Evolutionary conservation across 2,888 invertebrate genomes (phyloP).

Genomic region (Molanna angustata): DNA sequence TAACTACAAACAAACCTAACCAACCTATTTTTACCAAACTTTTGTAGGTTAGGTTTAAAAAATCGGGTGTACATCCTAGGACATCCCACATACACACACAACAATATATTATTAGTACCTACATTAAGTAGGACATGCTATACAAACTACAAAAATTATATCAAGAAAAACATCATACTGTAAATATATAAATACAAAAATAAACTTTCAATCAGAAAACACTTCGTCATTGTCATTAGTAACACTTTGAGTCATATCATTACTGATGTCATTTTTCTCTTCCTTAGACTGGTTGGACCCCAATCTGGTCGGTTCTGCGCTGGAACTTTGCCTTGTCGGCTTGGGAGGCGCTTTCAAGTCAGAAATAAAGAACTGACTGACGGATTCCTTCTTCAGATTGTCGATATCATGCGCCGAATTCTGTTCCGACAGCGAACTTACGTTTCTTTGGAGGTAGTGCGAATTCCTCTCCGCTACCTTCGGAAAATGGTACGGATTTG

Average conservation of each 20-base stretch:
- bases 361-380: conserved; percentile 22
- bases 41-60: too few species aligned
- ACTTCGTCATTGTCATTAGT: conserved; percentile 16
- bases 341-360: conserved; percentile 21
- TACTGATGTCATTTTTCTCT: background rate
- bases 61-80: too few species aligned
- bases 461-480: conserved; percentile 12
- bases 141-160: too few species aligned
- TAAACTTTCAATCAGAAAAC: conserved; percentile 10
- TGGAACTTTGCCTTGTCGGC: conserved; percentile 15
- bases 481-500: conserved; percentile 1
- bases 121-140: too few species aligned
- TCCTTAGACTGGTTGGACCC: background rate
- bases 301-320: background rate
- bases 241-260: background rate
- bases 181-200: background rate
- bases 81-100: too few species aligned
- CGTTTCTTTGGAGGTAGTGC: background rate
- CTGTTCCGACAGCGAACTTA: conserved; percentile 20
- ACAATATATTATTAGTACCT: too few species aligned
- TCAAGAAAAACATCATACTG: too few species aligned
- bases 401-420: conserved; percentile 18
- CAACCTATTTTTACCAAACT: too few species aligned
- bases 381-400: conserved; percentile 22
- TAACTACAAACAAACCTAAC: too few species aligned